Conservation (phyloP, 2,797 vertebrate species). For the Okamejei kenojei region DNA sequence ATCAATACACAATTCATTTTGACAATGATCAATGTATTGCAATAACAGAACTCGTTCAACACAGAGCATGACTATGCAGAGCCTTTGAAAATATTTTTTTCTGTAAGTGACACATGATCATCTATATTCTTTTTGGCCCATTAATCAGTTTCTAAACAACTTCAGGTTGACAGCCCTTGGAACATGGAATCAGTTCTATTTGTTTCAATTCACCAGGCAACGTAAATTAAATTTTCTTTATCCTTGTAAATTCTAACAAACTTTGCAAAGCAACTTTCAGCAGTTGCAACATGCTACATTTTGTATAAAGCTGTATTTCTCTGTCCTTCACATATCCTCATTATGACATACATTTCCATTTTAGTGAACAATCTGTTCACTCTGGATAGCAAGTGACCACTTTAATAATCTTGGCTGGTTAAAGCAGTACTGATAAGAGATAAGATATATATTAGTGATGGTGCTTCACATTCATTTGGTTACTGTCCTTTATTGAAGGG, state of each 20-base stretch:
- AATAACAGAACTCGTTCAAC: neutral
- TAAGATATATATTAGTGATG: neutral
- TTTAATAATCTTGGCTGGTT: neutral
- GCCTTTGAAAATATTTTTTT: neutral
- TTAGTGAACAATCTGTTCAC: neutral
- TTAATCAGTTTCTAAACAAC: constrained; percentile 21
- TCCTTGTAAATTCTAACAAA: neutral
- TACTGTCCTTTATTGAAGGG: neutral
- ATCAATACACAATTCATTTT: constrained; percentile 6
- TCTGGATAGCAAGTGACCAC: neutral
- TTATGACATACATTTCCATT: neutral
- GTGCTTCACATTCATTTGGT: neutral
- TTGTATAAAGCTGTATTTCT: neutral
- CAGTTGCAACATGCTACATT: neutral
- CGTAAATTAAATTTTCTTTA: neutral
- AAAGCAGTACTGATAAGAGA: neutral
- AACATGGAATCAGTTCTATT: neutral
- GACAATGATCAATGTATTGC: constrained; percentile 10
- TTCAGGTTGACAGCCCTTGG: constrained; percentile 6
- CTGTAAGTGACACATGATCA: neutral
- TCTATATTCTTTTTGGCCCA: neutral
- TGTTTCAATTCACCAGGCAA: neutral
- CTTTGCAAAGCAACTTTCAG: neutral
- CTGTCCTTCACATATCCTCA: neutral
- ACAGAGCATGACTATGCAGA: neutral